Conservation (phyloP, 2,797 vertebrate species). For the Limnodromus scolopaceus region DNA sequence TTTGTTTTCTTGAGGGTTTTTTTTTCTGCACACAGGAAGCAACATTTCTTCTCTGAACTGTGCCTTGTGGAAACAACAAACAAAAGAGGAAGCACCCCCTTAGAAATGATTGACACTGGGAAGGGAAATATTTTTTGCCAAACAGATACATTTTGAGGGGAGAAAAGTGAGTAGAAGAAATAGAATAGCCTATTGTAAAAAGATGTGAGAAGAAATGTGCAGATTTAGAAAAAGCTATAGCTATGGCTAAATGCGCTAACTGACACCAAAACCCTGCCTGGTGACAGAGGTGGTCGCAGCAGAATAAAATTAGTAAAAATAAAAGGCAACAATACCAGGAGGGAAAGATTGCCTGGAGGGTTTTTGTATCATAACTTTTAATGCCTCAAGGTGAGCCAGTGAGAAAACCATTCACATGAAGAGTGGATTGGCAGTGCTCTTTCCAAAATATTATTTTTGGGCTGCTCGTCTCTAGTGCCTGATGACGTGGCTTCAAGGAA, state of each 20-base stretch:
- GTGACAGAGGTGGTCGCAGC: not conserved
- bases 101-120: fast-evolving
- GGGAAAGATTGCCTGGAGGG: not conserved
- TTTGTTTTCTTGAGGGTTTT: not conserved
- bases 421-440: constrained; percentile 24
- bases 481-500: constrained; percentile 53
- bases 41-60: not conserved
- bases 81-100: not conserved
- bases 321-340: not conserved
- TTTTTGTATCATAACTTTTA: not conserved
- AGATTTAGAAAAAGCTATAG: not conserved
- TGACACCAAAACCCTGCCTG: not conserved
- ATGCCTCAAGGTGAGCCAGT: not conserved
- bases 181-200: not conserved
- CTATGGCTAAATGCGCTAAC: not conserved
- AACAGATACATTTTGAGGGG: fast-evolving
- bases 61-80: not conserved
- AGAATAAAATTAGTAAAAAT: not conserved
- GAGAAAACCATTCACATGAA: not conserved
- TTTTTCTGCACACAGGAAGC: not conserved
- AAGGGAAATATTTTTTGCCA: not conserved
- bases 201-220: not conserved
- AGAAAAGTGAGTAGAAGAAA: not conserved
- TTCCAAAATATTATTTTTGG: constrained; percentile 64
- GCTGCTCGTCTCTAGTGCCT: not conserved